These are phyloP conservation scores for Pseudachorutes palmiensis DNA, from an alignment of 1,140 invertebrate genomes.

Conservation along the genomic window DNA sequence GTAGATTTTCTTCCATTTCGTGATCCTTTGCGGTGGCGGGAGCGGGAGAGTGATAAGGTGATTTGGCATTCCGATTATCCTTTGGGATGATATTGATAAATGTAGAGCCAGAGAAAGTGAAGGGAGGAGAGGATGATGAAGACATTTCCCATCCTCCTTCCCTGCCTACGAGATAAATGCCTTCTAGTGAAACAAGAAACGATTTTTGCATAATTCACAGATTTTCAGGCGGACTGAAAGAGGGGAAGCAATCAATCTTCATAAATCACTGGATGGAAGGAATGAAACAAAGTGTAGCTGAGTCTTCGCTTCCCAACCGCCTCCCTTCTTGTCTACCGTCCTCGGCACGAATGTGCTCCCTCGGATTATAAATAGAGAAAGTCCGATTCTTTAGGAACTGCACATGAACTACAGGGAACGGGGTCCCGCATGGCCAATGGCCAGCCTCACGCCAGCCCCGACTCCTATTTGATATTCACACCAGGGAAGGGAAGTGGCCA, in stretches of 20 bases:
- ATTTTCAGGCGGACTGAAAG: constrained; percentile 13
- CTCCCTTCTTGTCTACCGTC: background rate
- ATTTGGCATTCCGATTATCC: constrained; percentile 18
- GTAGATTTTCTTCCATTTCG: no score
- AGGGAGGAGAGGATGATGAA: background rate
- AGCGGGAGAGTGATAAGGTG: constrained; percentile 1
- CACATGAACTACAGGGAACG: no score
- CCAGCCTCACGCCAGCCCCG: no score
- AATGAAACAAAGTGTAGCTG: background rate
- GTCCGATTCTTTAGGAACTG: no score
- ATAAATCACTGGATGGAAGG: constrained; percentile 32
- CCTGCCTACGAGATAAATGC: constrained; percentile 21
- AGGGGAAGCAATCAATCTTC: constrained; percentile 38
- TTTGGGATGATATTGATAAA: constrained; percentile 23
- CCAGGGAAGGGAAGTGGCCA: no score
- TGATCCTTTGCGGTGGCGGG: background rate
- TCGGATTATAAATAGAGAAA: constrained; percentile 4
- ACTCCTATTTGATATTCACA: no score
- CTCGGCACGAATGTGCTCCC: background rate
- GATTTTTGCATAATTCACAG: constrained; percentile 18
- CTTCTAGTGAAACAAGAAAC: constrained; percentile 30
- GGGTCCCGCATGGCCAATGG: no score
- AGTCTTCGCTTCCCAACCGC: background rate
- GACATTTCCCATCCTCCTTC: background rate
- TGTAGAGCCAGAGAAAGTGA: constrained; percentile 4